Evolutionary conservation across 2,888 invertebrate genomes (phyloP).

Genomic region (Scrobipalpa atriplicella): DNA sequence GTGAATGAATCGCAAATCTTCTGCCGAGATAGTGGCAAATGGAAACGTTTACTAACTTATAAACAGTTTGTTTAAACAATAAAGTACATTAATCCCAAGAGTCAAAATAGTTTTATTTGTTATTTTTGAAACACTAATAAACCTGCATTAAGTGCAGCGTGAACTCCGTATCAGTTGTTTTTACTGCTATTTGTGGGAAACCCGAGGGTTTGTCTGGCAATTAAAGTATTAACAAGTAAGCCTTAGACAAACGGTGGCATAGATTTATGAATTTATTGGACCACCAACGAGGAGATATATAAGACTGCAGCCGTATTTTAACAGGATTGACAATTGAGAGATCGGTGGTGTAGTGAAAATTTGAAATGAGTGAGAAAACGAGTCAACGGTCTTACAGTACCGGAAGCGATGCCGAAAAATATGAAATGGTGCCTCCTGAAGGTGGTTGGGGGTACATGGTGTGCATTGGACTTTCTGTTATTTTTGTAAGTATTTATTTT

Average conservation of each 20-base stretch:
- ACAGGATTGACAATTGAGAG: background rate
- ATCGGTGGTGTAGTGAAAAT: background rate
- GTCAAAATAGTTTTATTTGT: constrained; percentile 4
- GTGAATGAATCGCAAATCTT: no score
- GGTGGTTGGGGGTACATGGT: constrained; percentile 90
- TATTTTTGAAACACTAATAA: background rate
- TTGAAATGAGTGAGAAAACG: constrained; percentile 54
- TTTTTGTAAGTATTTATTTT: constrained; percentile 83
- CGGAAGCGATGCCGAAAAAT: constrained; percentile 58
- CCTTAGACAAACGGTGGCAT: constrained; percentile 50
- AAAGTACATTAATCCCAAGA: background rate
- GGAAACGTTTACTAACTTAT: no score
- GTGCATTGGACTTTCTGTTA: constrained; percentile 84
- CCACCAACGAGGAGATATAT: constrained; percentile 49
- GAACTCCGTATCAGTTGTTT: constrained; percentile 54
- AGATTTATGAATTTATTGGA: constrained; percentile 54
- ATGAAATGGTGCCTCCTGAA: constrained; percentile 82
- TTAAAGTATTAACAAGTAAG: constrained; percentile 61
- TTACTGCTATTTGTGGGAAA: constrained; percentile 67
- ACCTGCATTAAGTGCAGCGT: constrained; percentile 19
- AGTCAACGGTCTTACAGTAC: constrained; percentile 47
- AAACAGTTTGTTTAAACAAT: background rate
- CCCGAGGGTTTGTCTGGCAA: constrained; percentile 64
- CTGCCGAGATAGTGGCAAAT: no score
- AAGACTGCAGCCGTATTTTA: constrained; percentile 31